A percentile compares a stretch with the other conserved stretches of the same genome.
These are phyloP conservation scores for Ptycholaimellus sp. DNA, from an alignment of 2,888 invertebrate species.

Conservation along the genomic window DNA sequence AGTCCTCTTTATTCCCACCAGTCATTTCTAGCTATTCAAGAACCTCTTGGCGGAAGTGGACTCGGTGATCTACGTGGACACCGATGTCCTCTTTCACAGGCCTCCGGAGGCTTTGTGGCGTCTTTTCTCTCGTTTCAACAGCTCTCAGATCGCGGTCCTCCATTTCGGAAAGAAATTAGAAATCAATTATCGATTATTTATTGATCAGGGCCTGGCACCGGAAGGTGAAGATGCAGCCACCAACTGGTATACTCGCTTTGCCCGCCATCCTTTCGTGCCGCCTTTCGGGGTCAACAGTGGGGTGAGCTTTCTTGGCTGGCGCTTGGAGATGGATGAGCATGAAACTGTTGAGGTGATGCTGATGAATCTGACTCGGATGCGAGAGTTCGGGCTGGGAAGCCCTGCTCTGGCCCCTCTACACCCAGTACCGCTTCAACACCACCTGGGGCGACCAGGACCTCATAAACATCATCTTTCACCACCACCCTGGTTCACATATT, in stretches of 20 bases:
- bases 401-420: conserved; percentile 56
- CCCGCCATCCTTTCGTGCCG: conserved; percentile 76
- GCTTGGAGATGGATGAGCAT: background rate
- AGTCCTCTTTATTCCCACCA: background rate
- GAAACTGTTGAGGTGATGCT: conserved; percentile 45
- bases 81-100: conserved; percentile 63
- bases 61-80: conserved; percentile 68
- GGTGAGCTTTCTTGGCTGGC: conserved; percentile 7
- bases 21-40: conserved; percentile 34
- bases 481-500: conserved; percentile 41
- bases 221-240: conserved; percentile 71
- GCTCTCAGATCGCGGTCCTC: conserved; percentile 61
- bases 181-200: background rate
- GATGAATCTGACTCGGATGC: conserved; percentile 79
- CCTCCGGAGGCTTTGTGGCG: conserved; percentile 58
- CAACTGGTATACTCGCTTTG: conserved; percentile 78
- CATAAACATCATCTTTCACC: conserved; percentile 66
- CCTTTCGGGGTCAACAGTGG: conserved; percentile 53
- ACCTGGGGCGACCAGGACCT: conserved; percentile 96
- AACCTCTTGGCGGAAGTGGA: conserved; percentile 51
- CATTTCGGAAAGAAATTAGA: conserved; percentile 48
- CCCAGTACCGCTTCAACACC: conserved; percentile 56
- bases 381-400: conserved; percentile 59
- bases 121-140: conserved; percentile 55
- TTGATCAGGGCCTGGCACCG: conserved; percentile 26